Evolutionary conservation across 2,113 vertebrate species (phyloP).

Genomic region (Apeltes quadracus): DNA sequence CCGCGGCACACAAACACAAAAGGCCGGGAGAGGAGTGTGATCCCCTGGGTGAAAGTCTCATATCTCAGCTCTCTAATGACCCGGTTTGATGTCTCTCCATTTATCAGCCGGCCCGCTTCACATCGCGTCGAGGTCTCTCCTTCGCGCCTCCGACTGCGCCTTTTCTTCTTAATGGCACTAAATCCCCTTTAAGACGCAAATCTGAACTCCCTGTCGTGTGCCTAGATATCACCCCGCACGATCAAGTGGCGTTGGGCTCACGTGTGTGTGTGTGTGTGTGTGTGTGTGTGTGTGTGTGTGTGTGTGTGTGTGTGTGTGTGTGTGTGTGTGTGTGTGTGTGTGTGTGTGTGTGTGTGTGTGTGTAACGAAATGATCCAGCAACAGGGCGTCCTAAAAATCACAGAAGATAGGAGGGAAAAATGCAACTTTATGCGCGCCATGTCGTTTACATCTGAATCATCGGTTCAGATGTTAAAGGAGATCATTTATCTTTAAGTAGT

Average conservation of each 20-base stretch:
- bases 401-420: neutral
- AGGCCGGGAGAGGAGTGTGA: conserved; percentile 65
- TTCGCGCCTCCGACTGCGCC: conserved; percentile 65
- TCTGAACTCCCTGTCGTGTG: conserved; percentile 63
- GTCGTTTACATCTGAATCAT: neutral
- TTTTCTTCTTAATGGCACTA: conserved; percentile 76
- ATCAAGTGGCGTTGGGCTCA: conserved; percentile 45
- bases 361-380: conserved; percentile 46
- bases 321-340: too few species aligned
- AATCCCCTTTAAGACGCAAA: conserved; percentile 74
- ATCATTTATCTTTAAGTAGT: neutral
- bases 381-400: conserved; percentile 7
- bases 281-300: neutral
- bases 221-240: conserved; percentile 36
- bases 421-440: conserved; percentile 5
- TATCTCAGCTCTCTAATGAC: conserved; percentile 77
- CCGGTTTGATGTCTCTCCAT: conserved; percentile 77
- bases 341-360: neutral
- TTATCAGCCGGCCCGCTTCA: conserved; percentile 67
- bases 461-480: neutral
- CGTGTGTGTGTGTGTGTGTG: neutral
- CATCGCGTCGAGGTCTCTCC: conserved; percentile 59
- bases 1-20: conserved; percentile 69
- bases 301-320: too few species aligned
- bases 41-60: conserved; percentile 74